Evolutionary conservation across 2,113 vertebrate species (phyloP).

Genomic region (Indicator indicator): DNA sequence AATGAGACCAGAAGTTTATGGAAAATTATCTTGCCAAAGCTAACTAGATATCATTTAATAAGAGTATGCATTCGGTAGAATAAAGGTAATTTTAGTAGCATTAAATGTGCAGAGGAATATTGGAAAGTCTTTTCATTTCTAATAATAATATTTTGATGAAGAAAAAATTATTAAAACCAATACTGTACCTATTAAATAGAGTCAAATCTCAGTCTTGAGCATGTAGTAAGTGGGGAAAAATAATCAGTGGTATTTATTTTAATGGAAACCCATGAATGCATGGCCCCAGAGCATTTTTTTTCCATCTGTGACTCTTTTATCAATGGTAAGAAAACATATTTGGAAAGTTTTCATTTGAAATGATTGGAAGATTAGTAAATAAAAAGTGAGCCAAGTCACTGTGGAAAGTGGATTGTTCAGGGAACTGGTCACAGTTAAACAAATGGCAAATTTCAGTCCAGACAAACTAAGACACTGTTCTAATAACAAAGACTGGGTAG

Average conservation of each 20-base stretch:
- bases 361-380: background rate
- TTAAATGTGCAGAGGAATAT: background rate
- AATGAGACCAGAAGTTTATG: background rate
- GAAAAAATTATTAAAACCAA: background rate
- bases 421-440: background rate
- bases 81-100: background rate
- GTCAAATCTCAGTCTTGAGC: background rate
- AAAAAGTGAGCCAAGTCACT: background rate
- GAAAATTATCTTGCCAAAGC: constrained; percentile 31
- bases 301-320: background rate
- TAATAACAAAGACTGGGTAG: background rate
- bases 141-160: constrained; percentile 23
- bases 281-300: background rate
- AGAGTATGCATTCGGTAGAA: background rate
- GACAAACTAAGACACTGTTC: background rate
- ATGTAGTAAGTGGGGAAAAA: background rate
- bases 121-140: background rate
- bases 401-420: background rate
- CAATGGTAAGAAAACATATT: background rate
- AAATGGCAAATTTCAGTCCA: background rate
- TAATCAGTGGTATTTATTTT: background rate
- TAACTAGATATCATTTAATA: background rate
- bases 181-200: background rate
- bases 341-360: background rate
- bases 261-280: fast-evolving